Base-by-base conservation (phyloP, 2,888 invertebrate species). In the Hedya salicella region DNA sequence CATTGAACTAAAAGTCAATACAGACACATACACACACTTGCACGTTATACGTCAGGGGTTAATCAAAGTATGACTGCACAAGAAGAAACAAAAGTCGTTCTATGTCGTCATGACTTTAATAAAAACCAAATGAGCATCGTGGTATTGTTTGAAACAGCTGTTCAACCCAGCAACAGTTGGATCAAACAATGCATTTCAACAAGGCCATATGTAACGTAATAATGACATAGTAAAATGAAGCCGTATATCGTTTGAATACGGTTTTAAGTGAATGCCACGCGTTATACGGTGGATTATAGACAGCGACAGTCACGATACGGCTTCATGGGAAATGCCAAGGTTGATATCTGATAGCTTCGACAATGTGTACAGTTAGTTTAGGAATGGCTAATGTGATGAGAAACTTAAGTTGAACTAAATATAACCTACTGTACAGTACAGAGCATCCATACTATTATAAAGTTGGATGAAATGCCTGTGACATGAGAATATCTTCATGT, bases 81-180 rank as follows among this genome's bases (percentile, higher is more conserved):
- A 36, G 32, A 25, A 17, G 21, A 30, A 56, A 56, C 42, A 56
- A 57, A 54, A 57, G 57, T 13, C n/a, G 14, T 21, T 17, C 46
- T 17, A 46, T 46, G 30, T 19, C 57, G 57, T 46, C 57, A 57
- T 11, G 56, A 57, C 30, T 44, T 16, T 17, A 17, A 57, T 59
- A n/a, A 17, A 49, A 39, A 25, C 36, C 48, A 49, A 49, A 59
- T 59, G 59, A 48, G 48, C 36, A 48, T 48, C 46, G 48, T 16
- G n/a, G 36, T 21, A 48, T 59, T 52, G 61, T 61, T 50, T 50
- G 17, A 52, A 44, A 61, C 52, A 62, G 61, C 42, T 62, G 61
- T 62, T 52, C 52, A 40, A 16, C 61, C 25, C 30, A 52, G 61
- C 32, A 62, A 62, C 60, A 50, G 21, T 14, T 19, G 9, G 25